phyloP scores from a whole-genome alignment of 2,888 invertebrate genomes.

The Xanthia icteritia region DNA sequence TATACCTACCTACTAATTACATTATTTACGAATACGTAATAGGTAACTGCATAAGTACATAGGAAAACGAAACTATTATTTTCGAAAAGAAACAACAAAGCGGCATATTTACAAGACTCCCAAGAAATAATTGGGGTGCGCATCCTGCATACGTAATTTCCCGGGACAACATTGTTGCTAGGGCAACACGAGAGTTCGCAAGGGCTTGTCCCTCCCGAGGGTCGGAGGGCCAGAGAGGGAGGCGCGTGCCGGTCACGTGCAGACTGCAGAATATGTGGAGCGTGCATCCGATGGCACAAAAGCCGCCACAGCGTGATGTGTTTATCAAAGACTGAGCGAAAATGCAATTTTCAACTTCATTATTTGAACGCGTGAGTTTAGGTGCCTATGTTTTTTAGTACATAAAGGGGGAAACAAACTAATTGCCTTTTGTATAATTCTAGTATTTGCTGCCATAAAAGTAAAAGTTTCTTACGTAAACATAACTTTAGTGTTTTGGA shows the following conservation, averaged over 20 bases:
- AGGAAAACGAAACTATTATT: conserved; percentile 2
- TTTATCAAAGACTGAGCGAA: conserved; percentile 73
- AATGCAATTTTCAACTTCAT: conserved; percentile 66
- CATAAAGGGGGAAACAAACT: conserved; percentile 9
- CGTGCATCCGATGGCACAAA: conserved; percentile 72
- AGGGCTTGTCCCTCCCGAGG: conserved; percentile 62
- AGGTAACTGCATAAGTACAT: neutral
- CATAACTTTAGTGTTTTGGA: conserved; percentile 34
- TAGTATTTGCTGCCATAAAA: conserved; percentile 42
- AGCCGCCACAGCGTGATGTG: conserved; percentile 75
- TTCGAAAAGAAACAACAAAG: conserved; percentile 14
- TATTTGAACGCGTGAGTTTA: conserved; percentile 32
- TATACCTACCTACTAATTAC: neutral
- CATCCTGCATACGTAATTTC: conserved; percentile 75
- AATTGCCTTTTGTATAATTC: conserved; percentile 15
- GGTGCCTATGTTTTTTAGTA: conserved; percentile 11
- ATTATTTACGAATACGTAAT: neutral
- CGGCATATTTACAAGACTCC: conserved; percentile 26
- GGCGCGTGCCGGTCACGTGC: conserved; percentile 76
- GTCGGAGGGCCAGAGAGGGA: conserved; percentile 57
- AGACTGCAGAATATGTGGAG: conserved; percentile 71
- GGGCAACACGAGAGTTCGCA: conserved; percentile 51
- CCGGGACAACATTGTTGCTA: conserved; percentile 62
- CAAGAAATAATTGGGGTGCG: conserved; percentile 63
- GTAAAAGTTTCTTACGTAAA: conserved; percentile 49